Evolutionary conservation across 2,113 vertebrate species (phyloP).

Genomic region (Kryptolebias marmoratus): DNA sequence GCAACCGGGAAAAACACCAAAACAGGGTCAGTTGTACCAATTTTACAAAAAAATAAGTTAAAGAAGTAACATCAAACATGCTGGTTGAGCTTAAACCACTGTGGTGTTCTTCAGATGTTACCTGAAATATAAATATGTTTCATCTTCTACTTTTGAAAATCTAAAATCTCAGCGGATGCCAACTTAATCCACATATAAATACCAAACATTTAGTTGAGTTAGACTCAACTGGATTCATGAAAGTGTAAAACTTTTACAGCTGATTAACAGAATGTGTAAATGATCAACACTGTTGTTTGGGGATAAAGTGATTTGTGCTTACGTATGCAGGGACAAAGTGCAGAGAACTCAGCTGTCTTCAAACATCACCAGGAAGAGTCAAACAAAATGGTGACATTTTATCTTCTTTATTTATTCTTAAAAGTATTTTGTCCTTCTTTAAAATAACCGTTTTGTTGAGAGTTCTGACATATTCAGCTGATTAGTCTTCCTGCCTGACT

Average conservation of each 20-base stretch:
- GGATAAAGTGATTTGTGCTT: not conserved
- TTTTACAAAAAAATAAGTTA: too few relatives aligned
- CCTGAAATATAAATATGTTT: too few relatives aligned
- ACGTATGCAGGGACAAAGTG: slow-evolving; percentile 74
- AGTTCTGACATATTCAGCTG: not conserved
- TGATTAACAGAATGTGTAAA: not conserved
- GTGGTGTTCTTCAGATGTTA: too few relatives aligned
- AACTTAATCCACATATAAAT: too few relatives aligned
- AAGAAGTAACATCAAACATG: not conserved
- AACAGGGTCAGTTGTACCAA: slow-evolving; percentile 33
- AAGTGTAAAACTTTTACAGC: not conserved
- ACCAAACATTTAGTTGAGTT: too few relatives aligned
- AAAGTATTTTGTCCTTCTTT: not conserved
- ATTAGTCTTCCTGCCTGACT: not conserved
- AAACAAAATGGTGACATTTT: slow-evolving; percentile 42
- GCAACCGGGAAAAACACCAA: not conserved
- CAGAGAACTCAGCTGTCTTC: slow-evolving; percentile 71
- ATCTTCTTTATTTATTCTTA: not conserved
- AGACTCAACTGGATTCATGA: too few relatives aligned
- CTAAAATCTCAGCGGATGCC: too few relatives aligned
- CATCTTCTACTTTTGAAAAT: too few relatives aligned
- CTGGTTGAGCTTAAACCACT: too few relatives aligned
- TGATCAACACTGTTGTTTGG: not conserved
- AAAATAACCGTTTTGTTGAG: not conserved
- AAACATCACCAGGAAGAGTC: slow-evolving; percentile 8